Conservation (phyloP, 2,113 vertebrate species). For the Dissostichus mawsoni region DNA sequence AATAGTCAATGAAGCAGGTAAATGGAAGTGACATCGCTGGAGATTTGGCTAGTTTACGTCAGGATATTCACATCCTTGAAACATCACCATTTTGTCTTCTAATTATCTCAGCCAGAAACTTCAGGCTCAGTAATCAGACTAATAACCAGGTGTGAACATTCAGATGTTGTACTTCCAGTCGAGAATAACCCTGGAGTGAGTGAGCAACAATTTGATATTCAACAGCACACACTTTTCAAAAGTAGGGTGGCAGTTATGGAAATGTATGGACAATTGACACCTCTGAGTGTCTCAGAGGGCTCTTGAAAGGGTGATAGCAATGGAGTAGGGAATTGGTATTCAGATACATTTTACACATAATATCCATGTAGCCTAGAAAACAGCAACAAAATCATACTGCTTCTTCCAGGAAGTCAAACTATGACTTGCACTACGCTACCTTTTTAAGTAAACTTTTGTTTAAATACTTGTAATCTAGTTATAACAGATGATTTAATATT, state of each 20-base stretch:
- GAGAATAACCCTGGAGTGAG: not conserved
- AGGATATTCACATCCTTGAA: not conserved
- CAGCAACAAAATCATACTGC: not conserved
- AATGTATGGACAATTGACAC: constrained; percentile 16
- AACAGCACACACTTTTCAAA: not conserved
- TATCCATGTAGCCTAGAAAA: not conserved
- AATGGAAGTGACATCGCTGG: too few species aligned
- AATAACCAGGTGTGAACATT: not conserved
- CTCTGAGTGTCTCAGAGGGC: constrained; percentile 8
- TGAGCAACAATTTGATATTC: not conserved
- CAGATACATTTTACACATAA: constrained; percentile 3
- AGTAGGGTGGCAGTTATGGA: constrained; percentile 22
- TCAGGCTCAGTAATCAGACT: not conserved
- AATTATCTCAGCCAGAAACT: not conserved
- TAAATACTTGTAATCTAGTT: not conserved
- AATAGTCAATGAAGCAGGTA: too few species aligned
- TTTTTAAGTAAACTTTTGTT: not conserved
- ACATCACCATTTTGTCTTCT: not conserved
- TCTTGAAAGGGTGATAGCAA: not conserved
- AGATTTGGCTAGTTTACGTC: too few species aligned
- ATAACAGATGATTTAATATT: not conserved
- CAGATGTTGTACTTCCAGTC: not conserved
- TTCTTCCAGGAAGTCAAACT: not conserved
- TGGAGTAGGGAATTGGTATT: constrained; percentile 1
- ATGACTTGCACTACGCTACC: not conserved